A percentile compares a stretch with the other conserved stretches of the same genome.
Conservation (phyloP, 2,888 invertebrate species). For the Plemyria rubiginata region DNA sequence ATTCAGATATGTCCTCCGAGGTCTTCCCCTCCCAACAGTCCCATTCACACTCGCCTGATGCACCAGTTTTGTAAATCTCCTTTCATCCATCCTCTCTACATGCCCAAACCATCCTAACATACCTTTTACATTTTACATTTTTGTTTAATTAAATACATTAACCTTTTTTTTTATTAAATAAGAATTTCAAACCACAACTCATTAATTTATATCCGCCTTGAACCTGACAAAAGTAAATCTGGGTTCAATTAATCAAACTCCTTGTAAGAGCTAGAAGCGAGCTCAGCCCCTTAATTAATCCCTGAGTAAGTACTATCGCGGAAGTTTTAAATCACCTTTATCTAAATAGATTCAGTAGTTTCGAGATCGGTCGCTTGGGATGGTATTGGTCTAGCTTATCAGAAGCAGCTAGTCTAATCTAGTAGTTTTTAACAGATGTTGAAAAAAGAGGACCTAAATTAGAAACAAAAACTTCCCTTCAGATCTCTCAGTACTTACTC, state of each 20-base stretch:
- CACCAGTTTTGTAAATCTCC: no score
- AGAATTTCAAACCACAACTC: not conserved
- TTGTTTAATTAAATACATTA: no score
- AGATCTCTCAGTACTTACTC: no score
- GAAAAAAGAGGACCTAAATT: no score
- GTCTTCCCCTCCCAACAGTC: no score
- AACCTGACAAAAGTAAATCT: constrained; percentile 11
- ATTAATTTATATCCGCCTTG: not conserved
- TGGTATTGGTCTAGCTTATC: constrained; percentile 7
- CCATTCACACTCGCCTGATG: no score
- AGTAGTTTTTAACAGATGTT: not conserved
- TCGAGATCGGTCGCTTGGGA: constrained; percentile 32
- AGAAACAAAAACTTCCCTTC: no score
- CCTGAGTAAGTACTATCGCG: constrained; percentile 22
- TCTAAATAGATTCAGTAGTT: constrained; percentile 42
- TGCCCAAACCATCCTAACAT: no score
- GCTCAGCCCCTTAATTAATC: constrained; percentile 26
- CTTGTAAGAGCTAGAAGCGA: constrained; percentile 14
- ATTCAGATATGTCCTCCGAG: no score
- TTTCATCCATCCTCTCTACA: no score
- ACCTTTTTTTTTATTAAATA: not conserved
- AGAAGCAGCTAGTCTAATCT: constrained; percentile 12
- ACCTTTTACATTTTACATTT: no score
- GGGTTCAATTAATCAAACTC: constrained; percentile 25
- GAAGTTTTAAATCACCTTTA: constrained; percentile 41